phyloP scores from a whole-genome alignment of 1,140 invertebrate species.

The Drosophila teissieri region DNA sequence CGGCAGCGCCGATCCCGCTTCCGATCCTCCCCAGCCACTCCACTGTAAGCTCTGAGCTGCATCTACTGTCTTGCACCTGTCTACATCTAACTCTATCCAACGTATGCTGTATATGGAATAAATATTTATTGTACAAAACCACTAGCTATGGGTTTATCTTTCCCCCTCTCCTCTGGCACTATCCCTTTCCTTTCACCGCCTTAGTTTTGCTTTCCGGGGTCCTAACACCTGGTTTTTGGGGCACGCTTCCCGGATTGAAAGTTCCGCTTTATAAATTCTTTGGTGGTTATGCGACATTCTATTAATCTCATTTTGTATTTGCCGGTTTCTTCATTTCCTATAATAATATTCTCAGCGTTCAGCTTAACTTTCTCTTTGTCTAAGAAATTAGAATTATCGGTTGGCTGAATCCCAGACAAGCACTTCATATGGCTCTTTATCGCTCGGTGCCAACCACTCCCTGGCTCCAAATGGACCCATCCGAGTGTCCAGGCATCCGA shows the following conservation, averaged over 20 bases:
- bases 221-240: slow-evolving; percentile 25
- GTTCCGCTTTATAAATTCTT: not conserved
- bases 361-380: not conserved
- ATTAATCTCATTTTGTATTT: no score
- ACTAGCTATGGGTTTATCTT: slow-evolving; percentile 43
- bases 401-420: not conserved
- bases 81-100: slow-evolving; percentile 47
- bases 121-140: slow-evolving; percentile 57
- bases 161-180: slow-evolving; percentile 15
- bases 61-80: slow-evolving; percentile 9
- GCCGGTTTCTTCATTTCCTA: no score
- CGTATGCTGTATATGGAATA: slow-evolving; percentile 54
- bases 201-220: not conserved
- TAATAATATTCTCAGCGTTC: not conserved
- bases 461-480: slow-evolving; percentile 10
- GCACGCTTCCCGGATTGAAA: not conserved
- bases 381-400: slow-evolving; percentile 12
- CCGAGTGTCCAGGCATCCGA: slow-evolving; percentile 11
- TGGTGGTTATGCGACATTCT: not conserved
- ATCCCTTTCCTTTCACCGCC: slow-evolving; percentile 1
- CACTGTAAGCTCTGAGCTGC: slow-evolving; percentile 35
- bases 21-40: slow-evolving; percentile 35
- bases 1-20: slow-evolving; percentile 17
- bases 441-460: slow-evolving; percentile 10
- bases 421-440: slow-evolving; percentile 14